phyloP scores from a whole-genome alignment of 2,888 invertebrate species.

The Lymantria dispar region DNA sequence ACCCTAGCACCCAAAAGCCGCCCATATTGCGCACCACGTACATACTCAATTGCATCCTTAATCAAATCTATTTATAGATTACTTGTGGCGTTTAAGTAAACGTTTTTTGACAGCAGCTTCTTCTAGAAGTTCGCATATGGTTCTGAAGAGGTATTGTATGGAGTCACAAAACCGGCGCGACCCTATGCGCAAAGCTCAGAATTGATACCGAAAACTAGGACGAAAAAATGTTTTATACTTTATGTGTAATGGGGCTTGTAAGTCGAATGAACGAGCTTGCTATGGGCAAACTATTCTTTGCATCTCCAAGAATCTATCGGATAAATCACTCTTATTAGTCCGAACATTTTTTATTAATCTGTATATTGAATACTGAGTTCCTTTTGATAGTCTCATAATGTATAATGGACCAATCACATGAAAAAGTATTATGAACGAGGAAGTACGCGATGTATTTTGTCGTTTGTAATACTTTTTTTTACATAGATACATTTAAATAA shows the following conservation, averaged over 20 bases:
- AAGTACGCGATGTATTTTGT: too few species aligned
- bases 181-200: slow-evolving; percentile 74
- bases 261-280: neutral
- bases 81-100: slow-evolving; percentile 15
- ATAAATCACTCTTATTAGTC: too few species aligned
- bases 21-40: slow-evolving; percentile 33
- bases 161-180: slow-evolving; percentile 64
- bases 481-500: too few species aligned
- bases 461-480: too few species aligned
- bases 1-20: slow-evolving; percentile 45
- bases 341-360: too few species aligned
- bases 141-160: slow-evolving; percentile 45
- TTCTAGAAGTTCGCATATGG: slow-evolving; percentile 29
- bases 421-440: too few species aligned
- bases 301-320: too few species aligned
- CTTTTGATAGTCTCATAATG: too few species aligned
- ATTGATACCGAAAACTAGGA: slow-evolving; percentile 57
- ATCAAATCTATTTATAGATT: slow-evolving; percentile 12
- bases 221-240: slow-evolving; percentile 39
- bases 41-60: slow-evolving; percentile 21
- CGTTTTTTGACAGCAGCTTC: slow-evolving; percentile 3
- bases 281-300: neutral
- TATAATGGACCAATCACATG: too few species aligned
- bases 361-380: too few species aligned
- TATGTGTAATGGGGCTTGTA: slow-evolving; percentile 6